Conservation (phyloP, 2,797 vertebrate species). For the Oreortyx pictus region DNA sequence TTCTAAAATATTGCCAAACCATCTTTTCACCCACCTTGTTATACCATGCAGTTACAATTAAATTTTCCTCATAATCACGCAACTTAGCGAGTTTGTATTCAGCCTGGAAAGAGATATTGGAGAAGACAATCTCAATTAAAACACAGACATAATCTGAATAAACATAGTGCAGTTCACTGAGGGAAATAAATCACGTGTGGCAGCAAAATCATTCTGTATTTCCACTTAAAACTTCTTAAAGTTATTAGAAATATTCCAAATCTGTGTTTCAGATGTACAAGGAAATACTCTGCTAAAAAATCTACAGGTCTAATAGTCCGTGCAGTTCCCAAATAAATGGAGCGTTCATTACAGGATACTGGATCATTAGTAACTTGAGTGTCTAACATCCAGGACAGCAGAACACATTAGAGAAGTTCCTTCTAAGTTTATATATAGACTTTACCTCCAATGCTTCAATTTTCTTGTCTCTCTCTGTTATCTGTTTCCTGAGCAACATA, state of each 20-base stretch:
- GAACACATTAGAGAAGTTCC: neutral
- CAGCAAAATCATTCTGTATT: neutral
- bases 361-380: neutral
- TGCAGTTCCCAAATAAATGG: neutral
- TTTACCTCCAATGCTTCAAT: conserved; percentile 91
- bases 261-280: neutral
- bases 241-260: neutral
- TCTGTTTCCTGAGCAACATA: conserved; percentile 89
- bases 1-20: neutral
- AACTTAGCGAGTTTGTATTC: conserved; percentile 93
- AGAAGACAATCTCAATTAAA: neutral
- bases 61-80: conserved; percentile 94
- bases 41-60: conserved; percentile 98
- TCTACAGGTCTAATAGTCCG: neutral
- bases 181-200: neutral
- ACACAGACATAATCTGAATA: neutral
- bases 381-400: neutral
- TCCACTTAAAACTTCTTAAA: neutral
- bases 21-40: conserved; percentile 88
- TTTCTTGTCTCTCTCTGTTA: conserved; percentile 91
- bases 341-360: neutral
- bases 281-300: neutral
- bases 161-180: neutral
- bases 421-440: neutral
- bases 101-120: conserved; percentile 75